These are phyloP conservation scores for Dryoscopus gambensis DNA, from an alignment of 2,113 vertebrate genomes.

Conservation along the genomic window DNA sequence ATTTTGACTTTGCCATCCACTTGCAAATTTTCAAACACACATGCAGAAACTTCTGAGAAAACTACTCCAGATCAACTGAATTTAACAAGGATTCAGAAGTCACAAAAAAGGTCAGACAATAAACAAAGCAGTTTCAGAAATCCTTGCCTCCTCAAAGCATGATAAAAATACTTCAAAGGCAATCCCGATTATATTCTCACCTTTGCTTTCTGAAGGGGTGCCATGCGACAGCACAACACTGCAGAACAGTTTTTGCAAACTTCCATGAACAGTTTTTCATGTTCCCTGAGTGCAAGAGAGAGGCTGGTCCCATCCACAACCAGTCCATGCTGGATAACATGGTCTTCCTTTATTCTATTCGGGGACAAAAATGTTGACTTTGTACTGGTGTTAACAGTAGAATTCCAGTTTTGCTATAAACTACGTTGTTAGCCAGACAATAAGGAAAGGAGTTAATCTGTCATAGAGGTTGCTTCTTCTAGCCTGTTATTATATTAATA, in stretches of 20 bases:
- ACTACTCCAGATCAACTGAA: background rate
- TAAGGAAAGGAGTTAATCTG: background rate
- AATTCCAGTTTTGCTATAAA: background rate
- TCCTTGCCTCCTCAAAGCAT: background rate
- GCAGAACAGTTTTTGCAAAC: conserved; percentile 94
- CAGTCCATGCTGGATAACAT: conserved; percentile 94
- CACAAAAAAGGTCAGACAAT: background rate
- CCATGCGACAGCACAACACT: conserved; percentile 97
- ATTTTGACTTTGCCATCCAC: background rate
- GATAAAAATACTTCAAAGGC: background rate
- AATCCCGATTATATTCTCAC: background rate
- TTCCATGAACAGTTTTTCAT: conserved; percentile 97
- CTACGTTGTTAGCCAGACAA: background rate
- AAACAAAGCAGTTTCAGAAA: background rate
- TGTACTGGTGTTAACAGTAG: background rate
- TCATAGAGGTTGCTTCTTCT: background rate
- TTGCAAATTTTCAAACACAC: background rate
- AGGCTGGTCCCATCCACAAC: conserved; percentile 97
- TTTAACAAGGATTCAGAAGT: background rate
- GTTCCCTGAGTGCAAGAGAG: conserved; percentile 91
- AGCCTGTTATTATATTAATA: background rate
- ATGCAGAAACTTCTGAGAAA: background rate
- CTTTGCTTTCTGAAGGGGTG: conserved; percentile 97
- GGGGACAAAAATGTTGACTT: background rate
- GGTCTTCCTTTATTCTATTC: conserved; percentile 89